Evolutionary conservation across 2,113 vertebrate species (phyloP).

Genomic region (Sula dactylatra): DNA sequence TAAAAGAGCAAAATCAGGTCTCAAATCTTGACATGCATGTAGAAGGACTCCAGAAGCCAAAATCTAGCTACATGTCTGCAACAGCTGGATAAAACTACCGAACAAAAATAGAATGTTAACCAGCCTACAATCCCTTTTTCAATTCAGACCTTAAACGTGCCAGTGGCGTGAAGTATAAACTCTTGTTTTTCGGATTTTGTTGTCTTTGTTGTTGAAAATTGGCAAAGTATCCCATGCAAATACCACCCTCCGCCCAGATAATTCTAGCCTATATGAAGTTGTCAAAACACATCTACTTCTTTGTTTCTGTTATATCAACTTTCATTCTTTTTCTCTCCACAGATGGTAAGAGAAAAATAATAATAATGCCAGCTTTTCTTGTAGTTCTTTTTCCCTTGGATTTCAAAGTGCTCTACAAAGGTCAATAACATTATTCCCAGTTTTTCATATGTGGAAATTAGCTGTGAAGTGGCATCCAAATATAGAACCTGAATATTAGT

Average conservation of each 20-base stretch:
- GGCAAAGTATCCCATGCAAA: background rate
- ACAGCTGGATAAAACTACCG: background rate
- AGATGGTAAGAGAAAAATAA: conserved; percentile 14
- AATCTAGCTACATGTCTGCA: background rate
- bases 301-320: conserved; percentile 20
- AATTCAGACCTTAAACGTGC: background rate
- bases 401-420: background rate
- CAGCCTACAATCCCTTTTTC: background rate
- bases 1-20: conserved; percentile 33
- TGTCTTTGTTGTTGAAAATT: background rate
- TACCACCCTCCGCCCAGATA: background rate
- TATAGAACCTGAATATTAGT: background rate
- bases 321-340: conserved; percentile 14
- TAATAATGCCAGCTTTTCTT: background rate
- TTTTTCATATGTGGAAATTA: background rate
- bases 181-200: background rate
- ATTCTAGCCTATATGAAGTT: background rate
- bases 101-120: background rate
- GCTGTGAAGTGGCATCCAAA: background rate
- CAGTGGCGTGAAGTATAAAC: background rate
- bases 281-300: conserved; percentile 28
- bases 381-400: background rate
- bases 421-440: background rate
- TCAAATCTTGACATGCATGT: conserved; percentile 9
- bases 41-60: background rate